Evolutionary conservation across 2,797 vertebrate species (phyloP), one percentile per base, ranked within the genome.

Genomic region (Podarcis lilfordi): DNA sequence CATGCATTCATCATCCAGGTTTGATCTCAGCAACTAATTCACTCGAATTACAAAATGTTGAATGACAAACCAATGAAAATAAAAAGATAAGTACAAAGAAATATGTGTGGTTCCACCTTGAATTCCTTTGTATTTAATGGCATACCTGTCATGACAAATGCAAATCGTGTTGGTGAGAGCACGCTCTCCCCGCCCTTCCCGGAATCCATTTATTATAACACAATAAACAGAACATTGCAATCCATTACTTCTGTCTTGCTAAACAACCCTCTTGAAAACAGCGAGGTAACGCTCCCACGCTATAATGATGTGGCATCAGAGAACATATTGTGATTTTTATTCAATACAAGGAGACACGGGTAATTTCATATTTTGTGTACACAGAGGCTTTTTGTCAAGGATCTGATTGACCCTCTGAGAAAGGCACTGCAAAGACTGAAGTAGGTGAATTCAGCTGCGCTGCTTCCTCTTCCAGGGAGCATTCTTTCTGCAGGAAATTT

Each of bases 401-500:
- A 82, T 88, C 69, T 91, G 78, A 93, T 89, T 91, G 80, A 91
- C 68, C 92, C 69, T 89, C 7, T 89, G 64, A 91, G 35, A 91
- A 94, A 91, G 40, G 55, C 45, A 84, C 72, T 90, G 86, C 72
- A 91, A 88, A 88, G 35, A 87, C 72, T 90, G 81, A 4, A 88
- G 64, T 88, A 87, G 93, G 76, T 78, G 88, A 94, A 95, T 93
- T 91, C 89, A 90, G 5, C 77, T 91, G 74, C 85, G 88, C 87
- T 90, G 61, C 88, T 89, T 89, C 75, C 32, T 27, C 27, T 94
- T 92, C 84, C 89, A 89, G 21, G 27, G 68, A 23, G 75, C n/a
- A 78, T 85, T 92, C 78, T 91, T 93, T 92, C 64, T 82, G 35
- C 43, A 50, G 55, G 37, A 89, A 91, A 84, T 91, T 91, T 59